Evolutionary conservation across 2,113 vertebrate genomes (phyloP).

Genomic region (Amblyopsis rosae): DNA sequence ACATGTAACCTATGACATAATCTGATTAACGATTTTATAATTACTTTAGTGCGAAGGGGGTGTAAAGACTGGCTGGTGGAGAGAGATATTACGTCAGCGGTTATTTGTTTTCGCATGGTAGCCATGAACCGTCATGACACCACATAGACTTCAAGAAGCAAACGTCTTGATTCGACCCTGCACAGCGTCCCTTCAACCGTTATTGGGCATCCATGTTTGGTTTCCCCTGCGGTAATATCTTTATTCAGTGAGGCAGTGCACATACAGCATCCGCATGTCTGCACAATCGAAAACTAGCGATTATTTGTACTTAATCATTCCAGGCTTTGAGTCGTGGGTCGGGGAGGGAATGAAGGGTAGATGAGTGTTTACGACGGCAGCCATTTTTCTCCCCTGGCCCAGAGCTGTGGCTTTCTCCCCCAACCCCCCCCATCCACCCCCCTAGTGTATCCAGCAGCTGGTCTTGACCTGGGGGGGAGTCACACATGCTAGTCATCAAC

Average conservation of each 20-base stretch:
- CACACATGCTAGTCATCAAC: constrained; percentile 81
- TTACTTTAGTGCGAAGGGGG: constrained; percentile 58
- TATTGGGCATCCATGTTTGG: background rate
- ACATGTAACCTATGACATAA: constrained; percentile 81
- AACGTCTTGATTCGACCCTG: too few relatives aligned
- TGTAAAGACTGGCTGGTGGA: constrained; percentile 33
- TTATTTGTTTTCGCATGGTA: constrained; percentile 11
- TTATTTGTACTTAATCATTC: too few relatives aligned
- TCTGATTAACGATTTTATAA: constrained; percentile 80
- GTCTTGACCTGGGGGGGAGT: constrained; percentile 68
- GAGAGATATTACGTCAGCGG: constrained; percentile 40
- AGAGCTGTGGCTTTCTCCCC: constrained; percentile 34
- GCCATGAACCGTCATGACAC: too few relatives aligned
- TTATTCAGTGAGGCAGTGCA: constrained; percentile 22
- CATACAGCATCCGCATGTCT: background rate
- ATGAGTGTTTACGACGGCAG: too few relatives aligned
- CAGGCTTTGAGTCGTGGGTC: background rate
- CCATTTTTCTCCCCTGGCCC: too few relatives aligned
- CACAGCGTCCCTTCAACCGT: too few relatives aligned
- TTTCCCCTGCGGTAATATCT: constrained; percentile 14
- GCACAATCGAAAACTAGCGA: too few relatives aligned
- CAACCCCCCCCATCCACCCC: constrained; percentile 30
- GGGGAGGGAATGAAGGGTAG: too few relatives aligned
- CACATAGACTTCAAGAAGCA: too few relatives aligned
- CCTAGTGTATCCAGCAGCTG: constrained; percentile 69